Conservation (phyloP, 2,888 invertebrate genomes). For the Harpalus rufipes region DNA sequence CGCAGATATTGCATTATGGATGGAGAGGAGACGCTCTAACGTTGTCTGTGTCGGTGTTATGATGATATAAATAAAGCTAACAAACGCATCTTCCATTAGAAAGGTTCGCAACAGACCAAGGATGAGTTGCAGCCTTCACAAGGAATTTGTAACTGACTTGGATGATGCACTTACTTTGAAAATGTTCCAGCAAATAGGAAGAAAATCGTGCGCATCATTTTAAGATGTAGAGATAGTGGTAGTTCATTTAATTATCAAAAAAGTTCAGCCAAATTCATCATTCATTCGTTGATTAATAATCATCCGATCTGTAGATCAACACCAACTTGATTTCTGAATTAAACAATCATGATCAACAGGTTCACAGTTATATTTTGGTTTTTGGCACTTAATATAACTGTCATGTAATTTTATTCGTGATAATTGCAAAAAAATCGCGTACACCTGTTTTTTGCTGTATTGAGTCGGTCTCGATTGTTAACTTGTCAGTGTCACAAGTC, state of each 20-base stretch:
- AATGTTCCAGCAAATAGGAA: neutral
- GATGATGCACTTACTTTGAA: neutral
- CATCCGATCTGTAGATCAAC: no score
- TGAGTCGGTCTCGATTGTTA: no score
- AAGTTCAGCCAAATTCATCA: no score
- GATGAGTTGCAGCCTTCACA: conserved; percentile 29
- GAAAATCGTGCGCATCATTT: neutral
- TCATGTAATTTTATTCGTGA: no score
- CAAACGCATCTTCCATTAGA: conserved; percentile 32
- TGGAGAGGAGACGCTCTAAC: neutral
- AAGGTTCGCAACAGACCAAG: conserved; percentile 6
- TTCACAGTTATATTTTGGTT: no score
- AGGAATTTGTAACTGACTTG: conserved; percentile 1
- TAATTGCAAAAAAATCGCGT: no score
- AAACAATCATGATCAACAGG: no score
- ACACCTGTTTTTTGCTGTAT: no score
- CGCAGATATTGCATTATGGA: conserved; percentile 23
- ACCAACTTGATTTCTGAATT: no score
- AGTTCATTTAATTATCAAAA: neutral
- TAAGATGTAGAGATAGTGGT: neutral
- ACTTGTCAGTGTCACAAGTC: no score
- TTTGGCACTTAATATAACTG: no score
- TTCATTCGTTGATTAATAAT: no score
- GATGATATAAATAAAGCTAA: conserved; percentile 21
- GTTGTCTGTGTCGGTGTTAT: neutral